Conservation (phyloP, 2,888 invertebrate genomes). For the Lumbricus terrestris region DNA sequence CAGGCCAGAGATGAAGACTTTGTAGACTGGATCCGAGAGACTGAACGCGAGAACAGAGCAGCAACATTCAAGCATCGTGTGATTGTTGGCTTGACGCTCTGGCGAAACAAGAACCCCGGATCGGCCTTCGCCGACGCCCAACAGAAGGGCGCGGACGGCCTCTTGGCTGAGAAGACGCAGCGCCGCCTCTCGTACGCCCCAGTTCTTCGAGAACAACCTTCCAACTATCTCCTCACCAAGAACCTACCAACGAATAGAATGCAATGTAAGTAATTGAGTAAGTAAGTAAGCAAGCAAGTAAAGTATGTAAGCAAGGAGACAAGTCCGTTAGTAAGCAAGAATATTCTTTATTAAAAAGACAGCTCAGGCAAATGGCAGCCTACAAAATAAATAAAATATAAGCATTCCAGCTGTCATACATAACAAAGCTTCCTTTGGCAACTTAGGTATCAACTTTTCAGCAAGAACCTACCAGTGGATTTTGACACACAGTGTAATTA, state of each 20-base stretch:
- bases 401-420: too few relatives aligned
- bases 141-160: constrained; percentile 47
- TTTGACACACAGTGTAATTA: too few relatives aligned
- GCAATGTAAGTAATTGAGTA: too few relatives aligned
- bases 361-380: too few relatives aligned
- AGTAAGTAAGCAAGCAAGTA: too few relatives aligned
- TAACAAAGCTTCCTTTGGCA: too few relatives aligned
- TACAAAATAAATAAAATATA: too few relatives aligned
- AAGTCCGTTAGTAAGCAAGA: too few relatives aligned
- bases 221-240: constrained; percentile 59
- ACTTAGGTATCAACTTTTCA: too few relatives aligned
- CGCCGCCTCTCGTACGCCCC: constrained; percentile 58
- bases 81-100: constrained; percentile 44
- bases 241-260: constrained; percentile 44
- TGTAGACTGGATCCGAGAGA: constrained; percentile 61
- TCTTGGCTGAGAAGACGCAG: constrained; percentile 53
- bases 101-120: constrained; percentile 45
- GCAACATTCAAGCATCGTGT: constrained; percentile 52
- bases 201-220: constrained; percentile 59
- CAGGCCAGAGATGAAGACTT: constrained; percentile 60
- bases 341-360: too few relatives aligned
- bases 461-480: too few relatives aligned
- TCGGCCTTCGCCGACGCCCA: constrained; percentile 49
- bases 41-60: constrained; percentile 58
- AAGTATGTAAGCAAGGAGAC: too few relatives aligned